Base-by-base conservation (phyloP, 2,797 vertebrate genomes). In the Siniperca scherzeri region DNA sequence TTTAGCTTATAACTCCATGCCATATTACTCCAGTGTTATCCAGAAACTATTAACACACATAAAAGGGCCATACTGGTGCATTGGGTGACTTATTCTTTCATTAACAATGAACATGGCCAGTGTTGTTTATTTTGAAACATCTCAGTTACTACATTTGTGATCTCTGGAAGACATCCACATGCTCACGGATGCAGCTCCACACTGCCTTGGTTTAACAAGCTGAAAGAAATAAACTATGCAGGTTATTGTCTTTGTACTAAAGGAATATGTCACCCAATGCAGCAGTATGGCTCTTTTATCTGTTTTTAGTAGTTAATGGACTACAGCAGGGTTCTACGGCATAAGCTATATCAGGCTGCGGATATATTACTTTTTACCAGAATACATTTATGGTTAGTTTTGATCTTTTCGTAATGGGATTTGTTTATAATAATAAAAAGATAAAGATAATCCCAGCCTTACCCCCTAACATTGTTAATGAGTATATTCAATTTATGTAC, bases 271-370 rank as follows among this genome's bases (percentile, higher is more conserved):
- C 55, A 65, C 13, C 55, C 56, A 53, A 1, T 71, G 33, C 36
- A 64, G 36, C 66, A 52, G 21, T 30, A 40, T 13, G 38, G 22
- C 8, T 62, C 22, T 53, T 73, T 57, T 17, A 59, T 76, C 17
- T 52, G 50, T 57, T 83, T 52, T 69, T 13, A 64, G 11, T 19
- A 70, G 52, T 62, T 74, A 55, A 60, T 53, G 46, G 53, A 64
- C 7, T 57, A 59, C 11, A 56, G 25, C 13, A 2, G 9, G 48
- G 22, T 30, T 40, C 14, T 56, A 13, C 21, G 50, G 13, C 44
- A 11, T 50, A 16, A 56, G 10, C 38, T 50, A 3, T 1, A 55
- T 33, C 11, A 22, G 25, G 5, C n/a, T 71, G 21, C 21, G n/a
- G 0, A 27, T 70, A 17, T 12, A 25, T 42, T 38, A 40, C 6